Evolutionary conservation across 1,140 invertebrate genomes (phyloP).

Genomic region (Limonius californicus): DNA sequence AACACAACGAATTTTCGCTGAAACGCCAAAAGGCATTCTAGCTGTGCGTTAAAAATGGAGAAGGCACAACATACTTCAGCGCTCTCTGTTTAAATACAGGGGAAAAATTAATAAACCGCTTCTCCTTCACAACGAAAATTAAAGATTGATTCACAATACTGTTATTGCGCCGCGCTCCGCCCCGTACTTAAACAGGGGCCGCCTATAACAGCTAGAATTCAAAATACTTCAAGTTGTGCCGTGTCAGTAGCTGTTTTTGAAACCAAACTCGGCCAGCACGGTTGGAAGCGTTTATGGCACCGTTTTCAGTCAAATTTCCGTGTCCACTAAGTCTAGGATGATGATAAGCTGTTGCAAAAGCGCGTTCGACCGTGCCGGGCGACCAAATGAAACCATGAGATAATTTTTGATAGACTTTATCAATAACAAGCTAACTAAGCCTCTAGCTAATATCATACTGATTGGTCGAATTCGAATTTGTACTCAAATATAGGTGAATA

Average conservation of each 20-base stretch:
- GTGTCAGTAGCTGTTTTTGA: slow-evolving; percentile 23
- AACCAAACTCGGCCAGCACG: background rate
- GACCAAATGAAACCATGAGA: too few species aligned
- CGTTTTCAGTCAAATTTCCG: too few species aligned
- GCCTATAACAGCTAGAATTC: slow-evolving; percentile 6
- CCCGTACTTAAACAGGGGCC: background rate
- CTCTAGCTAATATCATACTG: background rate
- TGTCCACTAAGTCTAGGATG: too few species aligned
- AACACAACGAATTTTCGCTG: background rate
- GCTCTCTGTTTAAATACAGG: slow-evolving; percentile 3
- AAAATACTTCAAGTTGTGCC: slow-evolving; percentile 21
- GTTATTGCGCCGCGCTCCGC: too few species aligned
- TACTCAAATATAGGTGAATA: slow-evolving; percentile 18
- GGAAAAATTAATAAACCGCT: slow-evolving; percentile 7
- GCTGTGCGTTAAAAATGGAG: slow-evolving; percentile 23
- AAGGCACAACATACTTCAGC: slow-evolving; percentile 20
- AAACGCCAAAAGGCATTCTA: slow-evolving; percentile 2
- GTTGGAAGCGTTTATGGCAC: background rate
- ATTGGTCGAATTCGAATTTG: slow-evolving; percentile 13
- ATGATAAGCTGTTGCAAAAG: slow-evolving; percentile 16
- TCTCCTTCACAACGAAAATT: too few species aligned
- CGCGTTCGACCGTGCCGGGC: slow-evolving; percentile 7
- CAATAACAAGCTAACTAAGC: slow-evolving; percentile 1
- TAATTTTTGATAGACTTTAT: slow-evolving; percentile 6
- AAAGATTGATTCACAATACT: too few species aligned